Conservation (phyloP, 2,888 invertebrate species). For the Allygus modestus region DNA sequence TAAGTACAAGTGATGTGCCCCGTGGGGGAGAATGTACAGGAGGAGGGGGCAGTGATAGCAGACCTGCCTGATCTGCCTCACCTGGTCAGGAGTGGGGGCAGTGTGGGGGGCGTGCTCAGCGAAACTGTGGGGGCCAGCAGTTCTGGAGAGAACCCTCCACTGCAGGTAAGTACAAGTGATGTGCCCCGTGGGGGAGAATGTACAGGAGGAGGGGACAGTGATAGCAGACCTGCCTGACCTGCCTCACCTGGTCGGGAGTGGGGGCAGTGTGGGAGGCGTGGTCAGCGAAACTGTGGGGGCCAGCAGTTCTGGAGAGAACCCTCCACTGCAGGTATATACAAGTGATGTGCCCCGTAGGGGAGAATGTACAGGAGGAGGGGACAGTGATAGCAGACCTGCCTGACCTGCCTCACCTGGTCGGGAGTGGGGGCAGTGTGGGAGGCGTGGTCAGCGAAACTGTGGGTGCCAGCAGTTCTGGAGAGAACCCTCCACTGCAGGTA, state of each 20-base stretch:
- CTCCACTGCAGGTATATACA: conserved; percentile 79
- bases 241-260: conserved; percentile 93
- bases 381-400: conserved; percentile 88
- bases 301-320: conserved; percentile 76
- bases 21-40: conserved; percentile 94
- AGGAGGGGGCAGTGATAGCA: conserved; percentile 83
- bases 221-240: conserved; percentile 90
- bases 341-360: conserved; percentile 97
- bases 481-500: conserved; percentile 76
- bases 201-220: conserved; percentile 85
- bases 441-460: conserved; percentile 96
- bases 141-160: conserved; percentile 76
- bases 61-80: conserved; percentile 92
- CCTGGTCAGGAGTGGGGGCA: conserved; percentile 95
- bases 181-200: conserved; percentile 97
- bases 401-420: conserved; percentile 92
- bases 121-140: conserved; percentile 89
- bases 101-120: conserved; percentile 97
- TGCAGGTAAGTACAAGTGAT: too few relatives aligned
- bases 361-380: conserved; percentile 89
- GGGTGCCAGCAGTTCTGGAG: conserved; percentile 84
- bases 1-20: too few relatives aligned
- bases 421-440: conserved; percentile 97
- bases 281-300: conserved; percentile 95
- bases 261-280: conserved; percentile 97